These are phyloP conservation scores for Andrena bucephala DNA, from an alignment of 2,888 invertebrate species.

Conservation along the genomic window DNA sequence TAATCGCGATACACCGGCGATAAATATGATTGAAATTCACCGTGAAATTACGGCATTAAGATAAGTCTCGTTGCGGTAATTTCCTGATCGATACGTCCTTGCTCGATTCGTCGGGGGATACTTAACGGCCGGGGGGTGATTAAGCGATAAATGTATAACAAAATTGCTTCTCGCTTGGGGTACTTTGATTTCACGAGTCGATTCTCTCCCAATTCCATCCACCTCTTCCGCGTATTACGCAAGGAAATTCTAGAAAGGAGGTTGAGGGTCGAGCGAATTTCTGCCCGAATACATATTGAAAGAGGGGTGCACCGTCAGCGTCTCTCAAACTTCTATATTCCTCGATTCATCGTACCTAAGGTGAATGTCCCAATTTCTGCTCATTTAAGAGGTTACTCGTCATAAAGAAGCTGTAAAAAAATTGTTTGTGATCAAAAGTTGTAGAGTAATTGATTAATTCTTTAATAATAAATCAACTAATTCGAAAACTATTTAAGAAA, in stretches of 20 bases:
- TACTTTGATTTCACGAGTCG: background rate
- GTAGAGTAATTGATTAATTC: too few species aligned
- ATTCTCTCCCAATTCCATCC: background rate
- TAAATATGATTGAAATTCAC: conserved; percentile 52
- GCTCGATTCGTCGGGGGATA: conserved; percentile 18
- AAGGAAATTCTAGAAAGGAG: background rate
- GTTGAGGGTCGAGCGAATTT: background rate
- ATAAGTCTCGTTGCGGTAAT: conserved; percentile 50
- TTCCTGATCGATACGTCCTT: conserved; percentile 47
- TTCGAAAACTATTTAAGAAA: too few species aligned
- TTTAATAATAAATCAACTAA: too few species aligned
- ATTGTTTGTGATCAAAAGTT: too few species aligned
- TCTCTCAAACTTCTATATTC: conserved; percentile 2
- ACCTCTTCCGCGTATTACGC: background rate
- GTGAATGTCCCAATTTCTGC: too few species aligned
- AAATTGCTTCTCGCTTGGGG: conserved; percentile 11
- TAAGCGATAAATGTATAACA: background rate
- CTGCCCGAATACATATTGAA: background rate
- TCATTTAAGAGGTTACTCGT: too few species aligned
- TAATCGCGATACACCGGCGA: conserved; percentile 43
- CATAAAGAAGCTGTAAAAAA: too few species aligned
- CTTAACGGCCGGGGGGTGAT: conserved; percentile 5
- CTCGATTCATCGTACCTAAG: background rate
- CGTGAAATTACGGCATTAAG: conserved; percentile 48
- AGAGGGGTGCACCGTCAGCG: background rate